Evolutionary conservation across 2,888 invertebrate species (phyloP).

Genomic region (Cactoblastis cactorum): DNA sequence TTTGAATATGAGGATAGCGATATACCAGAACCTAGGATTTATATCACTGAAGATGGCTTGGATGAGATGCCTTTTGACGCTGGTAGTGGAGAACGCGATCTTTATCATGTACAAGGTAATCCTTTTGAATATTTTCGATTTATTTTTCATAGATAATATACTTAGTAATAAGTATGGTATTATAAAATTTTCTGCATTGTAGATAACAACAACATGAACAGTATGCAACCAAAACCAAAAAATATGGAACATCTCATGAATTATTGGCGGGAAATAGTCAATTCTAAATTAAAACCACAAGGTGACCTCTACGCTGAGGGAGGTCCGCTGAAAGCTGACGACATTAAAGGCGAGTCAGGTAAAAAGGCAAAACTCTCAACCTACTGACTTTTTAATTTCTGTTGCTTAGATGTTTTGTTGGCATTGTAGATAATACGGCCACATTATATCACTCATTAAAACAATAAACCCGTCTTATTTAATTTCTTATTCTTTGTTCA

Average conservation of each 20-base stretch:
- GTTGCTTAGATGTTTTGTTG: conserved; percentile 59
- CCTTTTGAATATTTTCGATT: neutral
- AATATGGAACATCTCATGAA: conserved; percentile 69
- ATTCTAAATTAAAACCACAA: conserved; percentile 52
- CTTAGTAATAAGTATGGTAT: neutral
- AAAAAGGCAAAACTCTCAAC: conserved; percentile 11
- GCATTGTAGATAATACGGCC: conserved; percentile 50
- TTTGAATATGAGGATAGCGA: conserved; percentile 72
- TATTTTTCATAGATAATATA: neutral
- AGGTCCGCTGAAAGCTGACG: conserved; percentile 61
- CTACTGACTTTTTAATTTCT: conserved; percentile 41
- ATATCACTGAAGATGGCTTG: conserved; percentile 75
- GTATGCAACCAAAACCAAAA: conserved; percentile 38
- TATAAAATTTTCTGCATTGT: neutral
- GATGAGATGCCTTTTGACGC: conserved; percentile 61
- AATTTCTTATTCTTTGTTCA: conserved; percentile 42
- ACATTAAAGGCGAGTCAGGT: conserved; percentile 53
- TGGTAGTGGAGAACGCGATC: conserved; percentile 65
- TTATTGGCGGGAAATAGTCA: conserved; percentile 57
- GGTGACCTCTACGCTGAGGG: conserved; percentile 65
- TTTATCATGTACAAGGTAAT: conserved; percentile 57
- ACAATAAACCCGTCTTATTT: conserved; percentile 34
- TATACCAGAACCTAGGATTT: conserved; percentile 77
- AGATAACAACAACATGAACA: conserved; percentile 13
- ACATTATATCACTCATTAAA: conserved; percentile 47